Evolutionary conservation across 92 coral and sea anemone species (phyloP).

Genomic region (Epizoanthus scotinus): DNA sequence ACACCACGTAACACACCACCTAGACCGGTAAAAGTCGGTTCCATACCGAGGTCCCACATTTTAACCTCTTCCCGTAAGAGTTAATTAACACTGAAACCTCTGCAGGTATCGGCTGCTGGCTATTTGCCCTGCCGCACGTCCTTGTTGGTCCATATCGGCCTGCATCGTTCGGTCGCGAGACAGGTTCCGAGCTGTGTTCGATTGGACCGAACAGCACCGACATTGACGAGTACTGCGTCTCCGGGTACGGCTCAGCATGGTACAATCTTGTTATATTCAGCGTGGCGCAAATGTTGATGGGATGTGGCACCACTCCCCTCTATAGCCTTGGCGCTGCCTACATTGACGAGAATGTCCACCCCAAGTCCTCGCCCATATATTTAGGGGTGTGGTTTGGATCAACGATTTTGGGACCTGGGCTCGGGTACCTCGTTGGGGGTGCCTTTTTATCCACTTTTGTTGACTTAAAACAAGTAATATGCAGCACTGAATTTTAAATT

Average conservation of each 20-base stretch:
- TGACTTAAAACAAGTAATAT: constrained; percentile 75
- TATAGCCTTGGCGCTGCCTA: constrained; percentile 91
- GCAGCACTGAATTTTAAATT: no score
- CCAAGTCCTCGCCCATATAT: constrained; percentile 82
- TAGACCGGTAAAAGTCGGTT: no score
- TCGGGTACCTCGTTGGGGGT: constrained; percentile 89
- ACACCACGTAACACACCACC: no score
- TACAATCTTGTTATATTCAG: constrained; percentile 67
- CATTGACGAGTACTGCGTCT: constrained; percentile 50
- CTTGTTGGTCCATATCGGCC: constrained; percentile 74
- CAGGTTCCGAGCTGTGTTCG: constrained; percentile 51
- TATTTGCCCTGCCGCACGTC: constrained; percentile 78
- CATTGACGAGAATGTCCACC: constrained; percentile 90
- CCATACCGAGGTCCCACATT: no score
- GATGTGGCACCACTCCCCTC: constrained; percentile 91
- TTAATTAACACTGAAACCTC: neutral
- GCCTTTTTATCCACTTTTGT: constrained; percentile 65
- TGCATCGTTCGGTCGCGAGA: constrained; percentile 19
- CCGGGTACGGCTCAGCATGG: constrained; percentile 70
- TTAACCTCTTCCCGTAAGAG: no score
- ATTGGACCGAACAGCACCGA: constrained; percentile 35
- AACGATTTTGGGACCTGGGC: constrained; percentile 77
- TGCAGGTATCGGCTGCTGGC: constrained; percentile 69
- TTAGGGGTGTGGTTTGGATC: constrained; percentile 77
- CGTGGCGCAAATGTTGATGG: constrained; percentile 84